These are phyloP conservation scores for Plotosus lineatus DNA, from an alignment of 2,113 vertebrate species.

Conservation along the genomic window DNA sequence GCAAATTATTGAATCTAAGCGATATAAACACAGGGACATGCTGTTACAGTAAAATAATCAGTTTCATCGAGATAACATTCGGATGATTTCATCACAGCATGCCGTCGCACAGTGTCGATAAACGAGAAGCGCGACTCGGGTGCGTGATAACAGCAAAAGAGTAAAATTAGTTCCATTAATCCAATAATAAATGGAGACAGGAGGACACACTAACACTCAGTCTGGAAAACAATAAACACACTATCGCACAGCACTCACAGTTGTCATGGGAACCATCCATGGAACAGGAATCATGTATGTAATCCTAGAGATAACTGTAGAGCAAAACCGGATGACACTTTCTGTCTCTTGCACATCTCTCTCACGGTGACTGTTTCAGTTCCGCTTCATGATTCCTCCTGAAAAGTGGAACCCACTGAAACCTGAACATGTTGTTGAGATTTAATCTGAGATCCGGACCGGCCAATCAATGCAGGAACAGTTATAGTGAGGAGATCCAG, in stretches of 20 bases:
- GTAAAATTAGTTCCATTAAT: background rate
- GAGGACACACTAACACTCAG: background rate
- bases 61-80: background rate
- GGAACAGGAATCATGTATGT: background rate
- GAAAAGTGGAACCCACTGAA: background rate
- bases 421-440: background rate
- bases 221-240: background rate
- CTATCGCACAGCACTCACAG: too few relatives aligned
- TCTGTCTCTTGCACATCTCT: background rate
- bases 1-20: too few relatives aligned
- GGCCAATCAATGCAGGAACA: background rate
- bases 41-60: background rate
- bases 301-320: background rate
- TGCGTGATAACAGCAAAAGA: background rate
- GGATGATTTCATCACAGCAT: background rate
- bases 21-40: background rate
- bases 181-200: background rate
- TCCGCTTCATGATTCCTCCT: background rate
- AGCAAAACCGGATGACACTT: background rate
- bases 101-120: too few relatives aligned
- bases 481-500: background rate
- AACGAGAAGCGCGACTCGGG: background rate
- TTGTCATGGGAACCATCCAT: constrained; percentile 3
- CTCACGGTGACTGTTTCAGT: background rate
- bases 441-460: background rate